Evolutionary conservation across 2,797 vertebrate species (phyloP).

Genomic region (Acropternis orthonyx): DNA sequence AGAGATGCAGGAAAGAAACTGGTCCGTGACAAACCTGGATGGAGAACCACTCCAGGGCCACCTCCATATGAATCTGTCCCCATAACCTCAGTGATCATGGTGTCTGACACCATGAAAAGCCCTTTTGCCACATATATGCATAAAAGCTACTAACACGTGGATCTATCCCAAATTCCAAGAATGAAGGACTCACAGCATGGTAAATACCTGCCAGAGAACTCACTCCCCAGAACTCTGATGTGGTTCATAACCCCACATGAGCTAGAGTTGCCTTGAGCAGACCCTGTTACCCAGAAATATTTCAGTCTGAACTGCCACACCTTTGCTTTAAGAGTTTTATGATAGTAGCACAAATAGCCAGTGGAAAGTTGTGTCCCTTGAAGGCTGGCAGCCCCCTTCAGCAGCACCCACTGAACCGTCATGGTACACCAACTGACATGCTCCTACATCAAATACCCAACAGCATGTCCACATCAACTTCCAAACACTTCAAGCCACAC

Average conservation of each 20-base stretch:
- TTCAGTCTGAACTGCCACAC: not conserved
- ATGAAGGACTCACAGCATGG: not conserved
- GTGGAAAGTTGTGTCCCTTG: not conserved
- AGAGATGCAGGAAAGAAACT: not conserved
- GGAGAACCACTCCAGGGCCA: not conserved
- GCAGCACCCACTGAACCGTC: not conserved
- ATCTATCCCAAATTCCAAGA: not conserved
- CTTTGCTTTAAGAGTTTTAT: not conserved
- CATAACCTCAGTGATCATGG: not conserved
- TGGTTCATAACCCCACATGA: not conserved
- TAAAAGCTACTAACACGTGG: not conserved
- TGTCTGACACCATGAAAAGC: not conserved
- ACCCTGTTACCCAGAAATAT: not conserved
- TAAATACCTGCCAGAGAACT: not conserved
- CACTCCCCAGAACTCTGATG: not conserved
- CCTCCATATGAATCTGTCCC: not conserved
- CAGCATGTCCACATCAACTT: not conserved
- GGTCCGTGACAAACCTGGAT: not conserved
- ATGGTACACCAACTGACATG: rapidly evolving
- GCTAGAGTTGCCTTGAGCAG: not conserved
- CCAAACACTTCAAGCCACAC: not conserved
- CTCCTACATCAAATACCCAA: not conserved
- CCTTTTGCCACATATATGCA: rapidly evolving
- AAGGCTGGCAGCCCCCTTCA: not conserved
- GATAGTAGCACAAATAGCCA: not conserved